A percentile compares a stretch with the other conserved stretches of the same genome.
Evolutionary conservation across 2,888 invertebrate species (phyloP).

Genomic region (Latrodectus elegans): DNA sequence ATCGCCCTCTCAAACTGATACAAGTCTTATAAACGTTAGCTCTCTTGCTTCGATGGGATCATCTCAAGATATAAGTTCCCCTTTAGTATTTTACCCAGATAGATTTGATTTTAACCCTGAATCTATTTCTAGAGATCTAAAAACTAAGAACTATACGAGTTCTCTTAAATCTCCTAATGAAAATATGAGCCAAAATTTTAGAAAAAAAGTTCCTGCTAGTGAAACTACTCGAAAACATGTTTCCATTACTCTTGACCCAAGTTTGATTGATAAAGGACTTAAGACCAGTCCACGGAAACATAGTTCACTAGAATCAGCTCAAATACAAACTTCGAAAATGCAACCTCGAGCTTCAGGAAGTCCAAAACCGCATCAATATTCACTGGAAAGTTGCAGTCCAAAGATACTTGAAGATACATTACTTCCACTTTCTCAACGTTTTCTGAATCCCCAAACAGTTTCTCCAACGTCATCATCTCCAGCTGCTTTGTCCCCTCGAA

Average conservation of each 20-base stretch:
- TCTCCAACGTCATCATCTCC: constrained; percentile 23
- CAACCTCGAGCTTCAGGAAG: constrained; percentile 20
- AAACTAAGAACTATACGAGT: neutral
- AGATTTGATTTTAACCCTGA: constrained; percentile 40
- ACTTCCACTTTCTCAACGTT: constrained; percentile 34
- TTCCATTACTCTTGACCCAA: constrained; percentile 18
- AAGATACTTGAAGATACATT: constrained; percentile 19
- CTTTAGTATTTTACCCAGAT: constrained; percentile 29
- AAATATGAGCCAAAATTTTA: neutral
- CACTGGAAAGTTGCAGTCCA: constrained; percentile 28
- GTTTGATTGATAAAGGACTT: constrained; percentile 8
- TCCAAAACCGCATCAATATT: constrained; percentile 52
- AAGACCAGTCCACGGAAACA: constrained; percentile 52
- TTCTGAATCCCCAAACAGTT: constrained; percentile 28
- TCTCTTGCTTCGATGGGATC: constrained; percentile 54
- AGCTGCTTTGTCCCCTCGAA: constrained; percentile 51
- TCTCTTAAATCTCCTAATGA: neutral
- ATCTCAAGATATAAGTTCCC: constrained; percentile 56
- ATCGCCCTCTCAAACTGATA: constrained; percentile 52
- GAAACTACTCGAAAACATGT: constrained; percentile 28
- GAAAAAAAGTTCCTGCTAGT: constrained; percentile 18
- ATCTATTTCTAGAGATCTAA: constrained; percentile 8
- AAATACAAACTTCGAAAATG: constrained; percentile 39
- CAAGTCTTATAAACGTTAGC: constrained; percentile 56
- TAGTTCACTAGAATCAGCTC: constrained; percentile 58